phyloP scores from a whole-genome alignment of 2,888 invertebrate genomes.

The Polyommatus icarus region DNA sequence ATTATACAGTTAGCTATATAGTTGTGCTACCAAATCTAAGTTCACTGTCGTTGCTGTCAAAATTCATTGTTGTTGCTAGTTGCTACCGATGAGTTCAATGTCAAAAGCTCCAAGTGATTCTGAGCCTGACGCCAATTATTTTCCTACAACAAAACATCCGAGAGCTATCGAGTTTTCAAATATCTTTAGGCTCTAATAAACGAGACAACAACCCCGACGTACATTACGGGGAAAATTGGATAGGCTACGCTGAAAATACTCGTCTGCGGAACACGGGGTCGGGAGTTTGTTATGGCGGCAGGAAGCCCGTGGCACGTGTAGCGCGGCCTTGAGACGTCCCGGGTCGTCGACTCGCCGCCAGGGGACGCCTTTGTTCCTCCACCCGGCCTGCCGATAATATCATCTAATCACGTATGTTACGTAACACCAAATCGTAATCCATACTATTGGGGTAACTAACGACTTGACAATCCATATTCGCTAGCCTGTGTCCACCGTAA shows the following conservation, averaged over 20 bases:
- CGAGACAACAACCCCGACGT: not conserved
- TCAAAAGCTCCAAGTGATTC: too few relatives aligned
- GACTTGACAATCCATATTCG: not conserved
- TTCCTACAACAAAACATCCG: not conserved
- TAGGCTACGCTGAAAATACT: slow-evolving; percentile 23
- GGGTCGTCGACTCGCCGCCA: slow-evolving; percentile 58
- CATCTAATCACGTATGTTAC: not conserved
- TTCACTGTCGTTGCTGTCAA: too few relatives aligned
- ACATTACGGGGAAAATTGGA: slow-evolving; percentile 20
- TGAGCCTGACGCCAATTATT: not conserved
- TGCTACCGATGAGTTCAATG: too few relatives aligned
- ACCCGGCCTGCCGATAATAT: slow-evolving; percentile 35
- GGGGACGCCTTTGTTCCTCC: slow-evolving; percentile 50
- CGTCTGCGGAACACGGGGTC: slow-evolving; percentile 46
- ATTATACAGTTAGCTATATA: too few relatives aligned
- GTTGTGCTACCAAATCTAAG: too few relatives aligned
- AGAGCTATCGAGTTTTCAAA: not conserved
- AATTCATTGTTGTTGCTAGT: too few relatives aligned
- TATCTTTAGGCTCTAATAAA: slow-evolving; percentile 5
- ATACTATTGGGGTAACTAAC: not conserved
- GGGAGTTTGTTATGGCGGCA: slow-evolving; percentile 76
- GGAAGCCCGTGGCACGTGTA: slow-evolving; percentile 75
- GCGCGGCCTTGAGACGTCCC: slow-evolving; percentile 73
- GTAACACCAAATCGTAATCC: not conserved
- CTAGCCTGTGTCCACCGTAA: not conserved